These are phyloP conservation scores for Archaeoteleia sp. DNA, from an alignment of 2,888 invertebrate species.

Conservation along the genomic window DNA sequence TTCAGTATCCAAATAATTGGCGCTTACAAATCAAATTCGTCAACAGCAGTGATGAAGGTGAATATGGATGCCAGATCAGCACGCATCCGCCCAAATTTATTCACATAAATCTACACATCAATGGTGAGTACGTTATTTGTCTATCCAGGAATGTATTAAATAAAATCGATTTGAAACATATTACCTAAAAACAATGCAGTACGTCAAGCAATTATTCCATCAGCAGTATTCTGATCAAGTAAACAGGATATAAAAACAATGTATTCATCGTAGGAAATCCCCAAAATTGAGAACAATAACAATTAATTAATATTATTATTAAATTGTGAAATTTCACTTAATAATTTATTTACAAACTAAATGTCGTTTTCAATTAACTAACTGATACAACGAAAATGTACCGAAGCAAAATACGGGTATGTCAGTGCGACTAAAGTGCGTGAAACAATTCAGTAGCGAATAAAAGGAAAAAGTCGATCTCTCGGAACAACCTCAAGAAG, in stretches of 20 bases:
- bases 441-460: constrained; percentile 9
- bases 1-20: constrained; percentile 78
- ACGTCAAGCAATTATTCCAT: too few relatives aligned
- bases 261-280: too few relatives aligned
- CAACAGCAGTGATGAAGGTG: constrained; percentile 76
- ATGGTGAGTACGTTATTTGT: constrained; percentile 67
- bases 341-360: too few relatives aligned
- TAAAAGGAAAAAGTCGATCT: constrained; percentile 22
- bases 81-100: constrained; percentile 77
- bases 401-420: neutral
- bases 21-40: constrained; percentile 76
- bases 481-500: constrained; percentile 19
- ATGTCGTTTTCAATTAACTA: neutral
- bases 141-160: constrained; percentile 19
- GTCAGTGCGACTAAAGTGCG: constrained; percentile 19
- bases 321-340: too few relatives aligned
- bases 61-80: constrained; percentile 77
- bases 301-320: too few relatives aligned
- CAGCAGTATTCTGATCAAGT: neutral
- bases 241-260: too few relatives aligned
- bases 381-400: neutral
- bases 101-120: constrained; percentile 75
- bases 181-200: neutral
- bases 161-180: constrained; percentile 18
- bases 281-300: too few relatives aligned